Evolutionary conservation across 53 echinoderm and acorn worm genomes (phyloP).

Genomic region (Echinarachnius parma): DNA sequence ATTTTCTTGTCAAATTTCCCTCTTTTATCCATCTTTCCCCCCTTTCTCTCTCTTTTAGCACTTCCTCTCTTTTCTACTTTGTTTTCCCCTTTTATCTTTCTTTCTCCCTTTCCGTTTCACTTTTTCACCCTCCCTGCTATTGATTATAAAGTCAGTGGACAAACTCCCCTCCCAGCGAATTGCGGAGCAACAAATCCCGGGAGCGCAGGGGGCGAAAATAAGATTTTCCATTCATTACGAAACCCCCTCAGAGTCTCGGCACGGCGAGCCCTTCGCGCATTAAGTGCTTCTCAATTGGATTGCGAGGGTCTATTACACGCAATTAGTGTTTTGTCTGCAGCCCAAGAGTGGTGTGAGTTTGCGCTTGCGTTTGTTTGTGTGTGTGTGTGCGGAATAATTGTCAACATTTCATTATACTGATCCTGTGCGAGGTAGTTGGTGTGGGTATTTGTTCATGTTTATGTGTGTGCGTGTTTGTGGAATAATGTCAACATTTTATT

Average conservation of each 20-base stretch:
- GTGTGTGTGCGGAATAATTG: too few species aligned
- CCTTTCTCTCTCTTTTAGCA: too few species aligned
- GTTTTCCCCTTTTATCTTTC: too few species aligned
- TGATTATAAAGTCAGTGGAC: constrained; percentile 24
- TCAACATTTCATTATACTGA: constrained; percentile 39
- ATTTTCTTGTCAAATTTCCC: too few species aligned
- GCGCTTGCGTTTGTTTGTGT: too few species aligned
- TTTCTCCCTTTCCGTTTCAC: constrained; percentile 6
- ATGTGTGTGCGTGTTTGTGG: too few species aligned
- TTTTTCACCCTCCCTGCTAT: not conserved
- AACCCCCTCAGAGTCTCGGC: constrained; percentile 17
- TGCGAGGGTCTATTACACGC: constrained; percentile 48
- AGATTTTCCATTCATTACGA: constrained; percentile 53
- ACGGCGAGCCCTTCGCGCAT: constrained; percentile 33
- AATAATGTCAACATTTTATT: too few species aligned
- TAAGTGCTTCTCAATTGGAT: constrained; percentile 47
- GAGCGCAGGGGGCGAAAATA: constrained; percentile 43
- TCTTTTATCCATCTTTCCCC: too few species aligned
- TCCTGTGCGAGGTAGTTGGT: too few species aligned
- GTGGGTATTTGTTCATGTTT: too few species aligned
- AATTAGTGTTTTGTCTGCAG: constrained; percentile 39
- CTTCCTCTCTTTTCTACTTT: too few species aligned
- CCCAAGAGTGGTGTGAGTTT: constrained; percentile 22
- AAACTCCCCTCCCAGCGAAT: constrained; percentile 44
- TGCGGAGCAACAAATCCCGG: constrained; percentile 43